Conservation (phyloP, 2,113 vertebrate genomes). For the Heptranchias perlo region DNA sequence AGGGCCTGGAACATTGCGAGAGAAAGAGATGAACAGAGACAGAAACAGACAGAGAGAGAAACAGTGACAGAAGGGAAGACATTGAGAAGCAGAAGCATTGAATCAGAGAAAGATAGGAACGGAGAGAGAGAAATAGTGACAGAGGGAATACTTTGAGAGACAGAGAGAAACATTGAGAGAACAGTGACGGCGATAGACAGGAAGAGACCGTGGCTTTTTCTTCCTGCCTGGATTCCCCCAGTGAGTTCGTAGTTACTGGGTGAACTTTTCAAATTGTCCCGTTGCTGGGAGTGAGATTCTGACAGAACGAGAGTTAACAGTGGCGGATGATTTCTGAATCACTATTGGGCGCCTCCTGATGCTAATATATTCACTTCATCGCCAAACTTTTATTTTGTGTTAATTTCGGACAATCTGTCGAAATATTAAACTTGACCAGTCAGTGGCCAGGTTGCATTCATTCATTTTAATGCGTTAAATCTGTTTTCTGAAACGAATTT, state of each 20-base stretch:
- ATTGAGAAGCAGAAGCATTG: not conserved
- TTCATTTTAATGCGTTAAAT: not conserved
- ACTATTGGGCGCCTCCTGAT: not conserved
- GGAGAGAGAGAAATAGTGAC: not conserved
- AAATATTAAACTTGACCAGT: not conserved
- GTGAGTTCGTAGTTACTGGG: not conserved
- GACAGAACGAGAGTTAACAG: not conserved
- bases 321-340: not conserved
- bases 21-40: not conserved
- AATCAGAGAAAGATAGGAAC: not conserved
- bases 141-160: too few species aligned
- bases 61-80: not conserved
- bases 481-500: not conserved
- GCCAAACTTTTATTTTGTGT: not conserved
- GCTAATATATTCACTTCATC: not conserved
- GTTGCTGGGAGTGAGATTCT: not conserved
- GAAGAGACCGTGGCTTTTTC: not conserved
- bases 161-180: not conserved
- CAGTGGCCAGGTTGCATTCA: not conserved
- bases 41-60: not conserved
- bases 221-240: not conserved
- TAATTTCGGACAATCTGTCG: not conserved
- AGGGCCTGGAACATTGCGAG: not conserved
- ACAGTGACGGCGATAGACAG: not conserved
- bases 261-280: not conserved